Evolutionary conservation across 2,797 vertebrate species (phyloP), one percentile per base, ranked within the genome.

Genomic region (Argyrosomus regius): DNA sequence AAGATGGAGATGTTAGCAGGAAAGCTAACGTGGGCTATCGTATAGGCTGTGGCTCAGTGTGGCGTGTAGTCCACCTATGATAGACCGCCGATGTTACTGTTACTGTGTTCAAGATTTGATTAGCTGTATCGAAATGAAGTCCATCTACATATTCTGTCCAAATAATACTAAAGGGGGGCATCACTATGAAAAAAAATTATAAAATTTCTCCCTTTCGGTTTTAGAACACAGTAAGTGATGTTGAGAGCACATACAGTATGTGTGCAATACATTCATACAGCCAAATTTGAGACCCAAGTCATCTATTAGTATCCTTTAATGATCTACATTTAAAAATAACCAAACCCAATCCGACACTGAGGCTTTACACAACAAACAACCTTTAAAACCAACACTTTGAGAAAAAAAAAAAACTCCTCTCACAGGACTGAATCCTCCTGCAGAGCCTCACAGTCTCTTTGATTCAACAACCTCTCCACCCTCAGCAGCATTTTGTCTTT

Each of bases 401-500:
- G 0, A 24, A 22, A 46, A 18, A 53, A 18, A 53, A 39, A 39
- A 39, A 39, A 24, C 28, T 16, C 1, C 11, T 10, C 9, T 6
- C 35, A 16, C 59, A 7, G 43, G 22, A 22, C 77, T 43, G 46
- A 53, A 24, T 45, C 52, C 31, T 63, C 45, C 52, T 43, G 53
- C 58, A 49, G 43, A 64, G 48, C n/a, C 59, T 28, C 24, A 14
- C 10, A 28, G 60, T 17, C 50, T 28, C 56, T 41, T 48, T 16
- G 53, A n/a, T 57, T 65, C 52, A 12, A 24, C 74, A 54, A 6
- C 63, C 59, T 49, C 64, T 24, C 48, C 26, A 1, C 68, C 67
- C 64, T 62, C 48, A 2, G 67, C 60, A 18, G 66, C 16, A 4
- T 18, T 69, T 48, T 18, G 64, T 81, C 77, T 85, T 76, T 77